A percentile compares a stretch with the other conserved stretches of the same genome.
Evolutionary conservation across 35 echinoderm and acorn worm genomes (phyloP).

Genomic region (Patiria miniata): DNA sequence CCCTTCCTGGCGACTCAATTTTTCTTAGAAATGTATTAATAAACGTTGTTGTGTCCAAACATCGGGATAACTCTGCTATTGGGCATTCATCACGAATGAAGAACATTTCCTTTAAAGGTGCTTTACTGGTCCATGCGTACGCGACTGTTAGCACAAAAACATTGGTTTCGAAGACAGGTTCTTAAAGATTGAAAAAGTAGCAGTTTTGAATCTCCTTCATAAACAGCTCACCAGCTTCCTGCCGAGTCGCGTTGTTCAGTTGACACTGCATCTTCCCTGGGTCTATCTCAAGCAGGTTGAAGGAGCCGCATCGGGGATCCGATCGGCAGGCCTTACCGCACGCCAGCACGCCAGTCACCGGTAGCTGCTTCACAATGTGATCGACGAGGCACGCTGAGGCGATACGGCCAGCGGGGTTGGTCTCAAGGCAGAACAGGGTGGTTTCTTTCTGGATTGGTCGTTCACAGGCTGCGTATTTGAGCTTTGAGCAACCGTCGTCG

Average conservation of each 20-base stretch:
- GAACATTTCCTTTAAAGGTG: too few relatives aligned
- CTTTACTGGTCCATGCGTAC: too few relatives aligned
- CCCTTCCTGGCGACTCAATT: too few relatives aligned
- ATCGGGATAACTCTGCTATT: too few relatives aligned
- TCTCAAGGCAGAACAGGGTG: neutral
- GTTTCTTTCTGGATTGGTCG: neutral
- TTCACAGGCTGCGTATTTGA: neutral
- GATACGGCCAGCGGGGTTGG: neutral
- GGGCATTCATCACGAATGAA: too few relatives aligned
- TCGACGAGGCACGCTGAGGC: neutral
- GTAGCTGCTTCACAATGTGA: neutral
- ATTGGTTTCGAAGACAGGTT: too few relatives aligned
- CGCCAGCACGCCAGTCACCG: neutral
- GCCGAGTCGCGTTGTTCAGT: neutral
- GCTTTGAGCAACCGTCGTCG: neutral
- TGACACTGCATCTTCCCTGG: neutral
- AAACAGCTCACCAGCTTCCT: neutral
- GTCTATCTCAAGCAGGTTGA: neutral
- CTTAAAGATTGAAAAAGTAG: neutral
- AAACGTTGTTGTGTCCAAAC: too few relatives aligned
- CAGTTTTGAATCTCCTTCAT: neutral
- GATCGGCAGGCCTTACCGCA: conserved; percentile 3
- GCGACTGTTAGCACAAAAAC: too few relatives aligned
- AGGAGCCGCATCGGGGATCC: neutral
- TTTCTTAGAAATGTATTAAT: too few relatives aligned